Percentiles rank a stretch among this genome's conserved stretches.
These are phyloP conservation scores for Crypturellus tataupa DNA, from an alignment of 2,797 vertebrate genomes.

Conservation along the genomic window DNA sequence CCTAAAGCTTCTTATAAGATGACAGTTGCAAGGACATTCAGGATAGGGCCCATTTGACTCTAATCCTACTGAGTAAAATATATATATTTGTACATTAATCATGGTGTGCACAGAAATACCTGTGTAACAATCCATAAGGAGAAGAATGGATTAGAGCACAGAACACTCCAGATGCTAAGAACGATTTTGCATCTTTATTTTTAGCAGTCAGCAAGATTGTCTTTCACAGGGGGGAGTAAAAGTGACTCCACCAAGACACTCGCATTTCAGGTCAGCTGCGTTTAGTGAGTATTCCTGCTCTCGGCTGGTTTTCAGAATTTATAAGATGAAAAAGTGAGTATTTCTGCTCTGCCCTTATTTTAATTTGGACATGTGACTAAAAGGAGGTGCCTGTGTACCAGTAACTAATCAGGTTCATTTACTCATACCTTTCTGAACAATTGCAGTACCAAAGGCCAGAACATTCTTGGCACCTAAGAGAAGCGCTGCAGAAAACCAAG, in stretches of 20 bases:
- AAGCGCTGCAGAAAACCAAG: neutral
- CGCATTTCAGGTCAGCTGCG: constrained; percentile 65
- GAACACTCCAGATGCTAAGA: constrained; percentile 72
- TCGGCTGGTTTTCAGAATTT: constrained; percentile 72
- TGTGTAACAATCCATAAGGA: constrained; percentile 68
- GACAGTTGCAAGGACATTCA: constrained; percentile 39
- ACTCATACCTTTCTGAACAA: neutral
- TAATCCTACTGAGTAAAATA: constrained; percentile 67
- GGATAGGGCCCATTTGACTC: constrained; percentile 63
- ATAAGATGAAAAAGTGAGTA: constrained; percentile 29
- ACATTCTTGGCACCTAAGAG: neutral
- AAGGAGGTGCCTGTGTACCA: constrained; percentile 42
- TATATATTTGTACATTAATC: constrained; percentile 64
- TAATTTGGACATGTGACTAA: constrained; percentile 62
- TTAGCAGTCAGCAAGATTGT: constrained; percentile 69
- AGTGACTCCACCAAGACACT: constrained; percentile 67
- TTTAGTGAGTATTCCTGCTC: constrained; percentile 67
- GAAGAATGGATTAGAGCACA: constrained; percentile 63
- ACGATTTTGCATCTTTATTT: constrained; percentile 57
- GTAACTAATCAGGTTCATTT: neutral
- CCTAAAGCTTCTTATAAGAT: constrained; percentile 40
- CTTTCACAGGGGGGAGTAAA: constrained; percentile 69
- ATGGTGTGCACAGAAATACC: constrained; percentile 66
- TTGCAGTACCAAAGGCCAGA: neutral
- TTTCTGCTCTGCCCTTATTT: constrained; percentile 32